These are phyloP conservation scores for Callorhinus ursinus DNA, from an alignment of 2,113 vertebrate species.

Conservation along the genomic window DNA sequence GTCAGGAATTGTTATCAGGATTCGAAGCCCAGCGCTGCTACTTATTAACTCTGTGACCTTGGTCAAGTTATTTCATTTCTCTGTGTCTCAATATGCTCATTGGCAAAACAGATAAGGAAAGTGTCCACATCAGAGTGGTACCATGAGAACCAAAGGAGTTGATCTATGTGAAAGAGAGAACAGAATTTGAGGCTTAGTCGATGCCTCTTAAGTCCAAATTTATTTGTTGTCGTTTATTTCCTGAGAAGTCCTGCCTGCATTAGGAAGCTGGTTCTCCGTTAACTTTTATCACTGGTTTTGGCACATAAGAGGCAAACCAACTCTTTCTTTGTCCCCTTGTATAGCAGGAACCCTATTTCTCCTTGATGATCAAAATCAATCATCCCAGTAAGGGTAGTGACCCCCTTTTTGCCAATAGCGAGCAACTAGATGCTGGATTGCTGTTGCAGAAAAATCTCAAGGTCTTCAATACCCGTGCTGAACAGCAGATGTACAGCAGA, in stretches of 20 bases:
- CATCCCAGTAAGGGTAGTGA: not conserved
- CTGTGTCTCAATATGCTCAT: not conserved
- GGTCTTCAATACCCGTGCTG: not conserved
- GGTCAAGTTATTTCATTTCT: not conserved
- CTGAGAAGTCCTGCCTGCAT: not conserved
- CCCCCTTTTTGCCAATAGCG: not conserved
- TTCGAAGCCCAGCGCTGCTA: not conserved
- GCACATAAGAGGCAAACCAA: not conserved
- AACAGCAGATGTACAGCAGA: not conserved
- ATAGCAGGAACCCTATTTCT: not conserved
- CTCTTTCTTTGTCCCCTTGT: not conserved
- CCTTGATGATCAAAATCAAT: not conserved
- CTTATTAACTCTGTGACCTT: not conserved
- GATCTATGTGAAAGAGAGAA: not conserved
- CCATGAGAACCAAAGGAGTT: not conserved
- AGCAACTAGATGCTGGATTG: not conserved
- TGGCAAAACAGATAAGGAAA: not conserved
- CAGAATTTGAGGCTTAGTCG: not conserved
- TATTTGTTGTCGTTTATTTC: not conserved
- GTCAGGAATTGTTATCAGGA: not conserved
- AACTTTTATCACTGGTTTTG: not conserved
- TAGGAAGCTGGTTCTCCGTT: not conserved
- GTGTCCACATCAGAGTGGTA: not conserved
- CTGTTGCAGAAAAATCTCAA: not conserved
- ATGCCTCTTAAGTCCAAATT: not conserved